Evolutionary conservation across 1,140 invertebrate species (phyloP).

Genomic region (Nomia melanderi): DNA sequence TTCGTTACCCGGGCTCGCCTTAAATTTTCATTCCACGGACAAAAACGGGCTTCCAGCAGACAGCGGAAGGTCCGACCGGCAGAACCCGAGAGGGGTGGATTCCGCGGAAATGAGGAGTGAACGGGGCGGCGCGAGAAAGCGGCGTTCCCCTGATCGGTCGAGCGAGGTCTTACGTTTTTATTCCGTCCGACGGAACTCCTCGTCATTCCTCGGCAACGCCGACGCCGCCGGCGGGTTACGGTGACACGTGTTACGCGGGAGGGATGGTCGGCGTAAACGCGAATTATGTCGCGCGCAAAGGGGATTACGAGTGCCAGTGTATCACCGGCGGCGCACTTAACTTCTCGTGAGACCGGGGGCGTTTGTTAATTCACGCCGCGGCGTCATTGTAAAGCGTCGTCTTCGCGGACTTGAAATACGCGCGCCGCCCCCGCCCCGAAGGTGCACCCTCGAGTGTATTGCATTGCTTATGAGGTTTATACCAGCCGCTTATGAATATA

Average conservation of each 20-base stretch:
- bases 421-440: neutral
- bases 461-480: constrained; percentile 56
- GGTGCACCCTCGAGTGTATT: constrained; percentile 46
- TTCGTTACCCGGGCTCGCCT: too few species aligned
- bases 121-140: neutral
- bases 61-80: neutral
- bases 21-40: too few species aligned
- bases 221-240: constrained; percentile 10
- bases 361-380: constrained; percentile 64
- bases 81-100: neutral
- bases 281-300: constrained; percentile 56
- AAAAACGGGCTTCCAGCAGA: neutral
- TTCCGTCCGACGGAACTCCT: neutral
- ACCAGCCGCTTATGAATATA: constrained; percentile 61
- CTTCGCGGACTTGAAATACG: constrained; percentile 57
- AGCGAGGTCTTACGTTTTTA: constrained; percentile 1
- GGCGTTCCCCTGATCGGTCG: neutral
- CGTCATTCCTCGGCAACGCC: neutral
- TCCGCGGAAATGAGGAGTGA: neutral
- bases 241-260: constrained; percentile 34
- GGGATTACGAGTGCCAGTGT: constrained; percentile 44
- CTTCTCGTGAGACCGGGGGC: constrained; percentile 43
- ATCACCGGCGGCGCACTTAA: constrained; percentile 34
- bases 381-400: constrained; percentile 65
- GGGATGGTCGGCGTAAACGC: constrained; percentile 57